Base-by-base conservation (phyloP, 2,797 vertebrate species). In the Sebastes nivosus region DNA sequence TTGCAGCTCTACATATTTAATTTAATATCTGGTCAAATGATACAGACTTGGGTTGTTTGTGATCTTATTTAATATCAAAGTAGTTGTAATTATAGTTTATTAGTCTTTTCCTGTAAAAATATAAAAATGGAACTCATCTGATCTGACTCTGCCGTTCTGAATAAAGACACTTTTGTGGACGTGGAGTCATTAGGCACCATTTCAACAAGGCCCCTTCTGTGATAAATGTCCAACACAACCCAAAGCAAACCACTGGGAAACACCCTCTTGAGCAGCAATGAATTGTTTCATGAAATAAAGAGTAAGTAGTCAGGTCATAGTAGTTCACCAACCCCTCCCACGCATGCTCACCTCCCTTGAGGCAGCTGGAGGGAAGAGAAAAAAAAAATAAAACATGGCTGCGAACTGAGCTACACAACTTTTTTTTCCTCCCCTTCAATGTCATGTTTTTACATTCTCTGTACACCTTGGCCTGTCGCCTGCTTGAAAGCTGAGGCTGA, bases 381-480 rank as follows among this genome's bases (percentile, higher is more conserved):
- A 67, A 52, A 57, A 52, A 27, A 55, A 66, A 14, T 14, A 69
- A 67, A 77, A 77, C 73, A 75, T 8, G 32, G 22, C 86, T 80
- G 66, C 7, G 11, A 76, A 86, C 58, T 8, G 69, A 89, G 72
- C 84, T 72, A 32, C 81, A 74, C 65, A 75, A 77, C 71, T 85
- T 84, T 86, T 84, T 86, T 70, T 65, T n/a, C 66, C 25, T 76
- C 59, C 67, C 77, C n/a, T 24, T 89, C 90, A 85, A 79, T 89
- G 91, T 93, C 92, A 77, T 92, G 89, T 93, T 93, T 90, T 79
- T 83, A 90, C 90, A 86, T 89, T 89, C 84, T 79, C 86, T 22
- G 80, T 83, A 78, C 89, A 83, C 87, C 87, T 85, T 68, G 82
- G 86, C 86, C 85, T 91, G 90, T 92, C 90, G 86, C 85, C 77